These are phyloP conservation scores for Oophaga sylvatica DNA, from an alignment of 2,797 vertebrate species.

Conservation along the genomic window DNA sequence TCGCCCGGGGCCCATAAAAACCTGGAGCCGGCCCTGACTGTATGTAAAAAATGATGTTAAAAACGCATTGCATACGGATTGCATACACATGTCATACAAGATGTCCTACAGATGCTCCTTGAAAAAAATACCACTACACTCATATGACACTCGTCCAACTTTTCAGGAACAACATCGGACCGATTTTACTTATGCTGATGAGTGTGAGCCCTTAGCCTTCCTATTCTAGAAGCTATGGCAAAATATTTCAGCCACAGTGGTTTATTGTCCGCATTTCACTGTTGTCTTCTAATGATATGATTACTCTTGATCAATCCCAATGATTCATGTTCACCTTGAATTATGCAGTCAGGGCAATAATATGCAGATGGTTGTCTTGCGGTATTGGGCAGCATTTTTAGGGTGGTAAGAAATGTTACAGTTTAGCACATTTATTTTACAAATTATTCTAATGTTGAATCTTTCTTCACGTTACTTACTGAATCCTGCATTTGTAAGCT, in stretches of 20 bases:
- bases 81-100: too few species aligned
- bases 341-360: conserved; percentile 9
- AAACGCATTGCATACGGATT: too few species aligned
- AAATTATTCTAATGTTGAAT: conserved; percentile 27
- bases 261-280: background rate
- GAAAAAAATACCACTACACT: background rate
- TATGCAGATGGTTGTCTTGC: conserved; percentile 21
- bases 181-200: too few species aligned
- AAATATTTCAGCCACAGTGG: background rate
- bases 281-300: background rate
- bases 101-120: background rate
- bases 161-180: too few species aligned
- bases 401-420: background rate
- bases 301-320: conserved; percentile 9
- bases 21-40: too few species aligned
- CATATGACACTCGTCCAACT: too few species aligned
- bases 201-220: background rate
- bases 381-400: background rate
- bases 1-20: too few species aligned
- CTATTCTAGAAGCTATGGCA: background rate
- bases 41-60: too few species aligned
- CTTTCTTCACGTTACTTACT: conserved; percentile 23
- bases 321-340: background rate
- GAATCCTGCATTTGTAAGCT: conserved; percentile 4
- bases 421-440: background rate